Conservation (phyloP, 1,140 invertebrate species). For the Cotesia vestalis region DNA sequence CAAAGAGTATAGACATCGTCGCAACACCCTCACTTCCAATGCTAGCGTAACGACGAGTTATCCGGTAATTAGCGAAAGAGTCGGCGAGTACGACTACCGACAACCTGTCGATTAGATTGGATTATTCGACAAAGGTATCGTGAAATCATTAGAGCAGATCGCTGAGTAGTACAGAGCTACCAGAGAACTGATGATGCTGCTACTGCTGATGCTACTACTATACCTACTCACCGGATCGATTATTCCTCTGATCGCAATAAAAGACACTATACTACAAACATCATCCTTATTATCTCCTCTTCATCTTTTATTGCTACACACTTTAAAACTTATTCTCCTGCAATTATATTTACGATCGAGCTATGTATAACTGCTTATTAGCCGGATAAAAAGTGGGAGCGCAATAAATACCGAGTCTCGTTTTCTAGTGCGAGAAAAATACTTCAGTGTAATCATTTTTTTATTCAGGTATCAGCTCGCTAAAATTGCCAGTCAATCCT, state of each 20-base stretch:
- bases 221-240: too few species aligned
- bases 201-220: slow-evolving; percentile 17
- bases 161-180: neutral
- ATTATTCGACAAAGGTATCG: slow-evolving; percentile 38
- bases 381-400: neutral
- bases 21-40: slow-evolving; percentile 37
- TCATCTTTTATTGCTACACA: too few species aligned
- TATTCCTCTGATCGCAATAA: too few species aligned
- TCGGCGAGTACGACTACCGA: slow-evolving; percentile 28
- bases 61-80: slow-evolving; percentile 48
- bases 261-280: too few species aligned
- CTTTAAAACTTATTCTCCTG: neutral
- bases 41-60: slow-evolving; percentile 41
- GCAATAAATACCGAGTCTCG: too few species aligned
- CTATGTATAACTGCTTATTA: too few species aligned
- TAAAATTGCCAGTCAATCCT: too few species aligned
- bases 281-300: slow-evolving; percentile 35
- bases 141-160: slow-evolving; percentile 30
- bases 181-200: neutral
- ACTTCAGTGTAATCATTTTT: too few species aligned
- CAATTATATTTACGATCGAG: slow-evolving; percentile 43
- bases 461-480: too few species aligned
- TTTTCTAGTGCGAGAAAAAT: too few species aligned
- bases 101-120: slow-evolving; percentile 37
- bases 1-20: slow-evolving; percentile 29